These are phyloP conservation scores for Antennarius maculatus DNA, from an alignment of 2,797 vertebrate genomes.

Conservation along the genomic window DNA sequence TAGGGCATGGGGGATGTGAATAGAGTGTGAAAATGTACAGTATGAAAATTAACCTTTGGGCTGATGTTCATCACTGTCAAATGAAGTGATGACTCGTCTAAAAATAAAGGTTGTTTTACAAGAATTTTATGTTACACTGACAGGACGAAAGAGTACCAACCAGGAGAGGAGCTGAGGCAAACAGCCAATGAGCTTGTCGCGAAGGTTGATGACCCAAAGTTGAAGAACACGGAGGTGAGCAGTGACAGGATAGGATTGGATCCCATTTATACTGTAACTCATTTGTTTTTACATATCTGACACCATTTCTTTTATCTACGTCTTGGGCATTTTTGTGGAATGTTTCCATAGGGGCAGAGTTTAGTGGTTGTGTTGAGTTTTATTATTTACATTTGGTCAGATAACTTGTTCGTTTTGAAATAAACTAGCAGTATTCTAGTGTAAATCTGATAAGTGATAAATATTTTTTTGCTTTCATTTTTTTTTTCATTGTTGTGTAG, in stretches of 20 bases:
- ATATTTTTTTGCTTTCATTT: slow-evolving; percentile 63
- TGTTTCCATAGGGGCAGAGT: slow-evolving; percentile 17
- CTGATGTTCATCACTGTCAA: not conserved
- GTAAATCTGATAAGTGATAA: slow-evolving; percentile 56
- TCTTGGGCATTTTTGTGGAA: slow-evolving; percentile 31
- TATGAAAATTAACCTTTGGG: slow-evolving; percentile 16
- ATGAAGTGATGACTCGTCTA: not conserved
- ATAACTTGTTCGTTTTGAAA: slow-evolving; percentile 5
- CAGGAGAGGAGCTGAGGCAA: slow-evolving; percentile 90
- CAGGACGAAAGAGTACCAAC: slow-evolving; percentile 93
- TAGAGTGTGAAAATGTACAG: slow-evolving; percentile 9
- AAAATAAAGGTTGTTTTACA: slow-evolving; percentile 10
- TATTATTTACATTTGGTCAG: slow-evolving; percentile 3
- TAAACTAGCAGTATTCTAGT: slow-evolving; percentile 31
- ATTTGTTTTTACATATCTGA: slow-evolving; percentile 53
- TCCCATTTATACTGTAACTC: slow-evolving; percentile 13
- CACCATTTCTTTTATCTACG: slow-evolving; percentile 48
- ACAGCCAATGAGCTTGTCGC: slow-evolving; percentile 92
- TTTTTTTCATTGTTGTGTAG: slow-evolving; percentile 82
- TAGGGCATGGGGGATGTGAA: not conserved
- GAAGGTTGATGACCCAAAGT: slow-evolving; percentile 94
- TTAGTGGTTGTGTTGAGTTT: slow-evolving; percentile 3
- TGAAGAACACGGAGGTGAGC: slow-evolving; percentile 94
- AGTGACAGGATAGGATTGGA: not conserved
- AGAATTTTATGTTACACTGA: slow-evolving; percentile 23